phyloP scores from a whole-genome alignment of 2,888 invertebrate genomes.

The Cerastoderma edule region DNA sequence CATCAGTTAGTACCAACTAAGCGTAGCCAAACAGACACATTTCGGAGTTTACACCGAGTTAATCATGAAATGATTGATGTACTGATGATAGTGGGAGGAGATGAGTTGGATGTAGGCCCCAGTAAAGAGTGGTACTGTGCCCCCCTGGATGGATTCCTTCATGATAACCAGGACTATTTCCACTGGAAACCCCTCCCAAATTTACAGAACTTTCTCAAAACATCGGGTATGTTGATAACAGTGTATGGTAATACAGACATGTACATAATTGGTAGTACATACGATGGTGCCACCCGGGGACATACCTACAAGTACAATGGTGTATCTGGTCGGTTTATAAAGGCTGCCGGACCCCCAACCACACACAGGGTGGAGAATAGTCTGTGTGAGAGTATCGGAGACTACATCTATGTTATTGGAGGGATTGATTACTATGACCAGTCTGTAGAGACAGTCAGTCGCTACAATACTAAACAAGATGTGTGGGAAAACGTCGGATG shows the following conservation, averaged over 20 bases:
- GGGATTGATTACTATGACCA: conserved; percentile 4
- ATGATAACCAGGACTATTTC: neutral
- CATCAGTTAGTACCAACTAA: conserved; percentile 20
- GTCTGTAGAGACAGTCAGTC: conserved; percentile 16
- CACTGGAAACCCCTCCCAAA: neutral
- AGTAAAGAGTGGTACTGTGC: conserved; percentile 9
- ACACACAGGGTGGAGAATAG: conserved; percentile 9
- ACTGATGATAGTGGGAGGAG: conserved; percentile 15
- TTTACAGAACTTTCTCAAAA: conserved; percentile 7
- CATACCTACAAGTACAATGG: conserved; percentile 11
- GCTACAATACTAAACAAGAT: conserved; percentile 21
- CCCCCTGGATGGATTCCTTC: conserved; percentile 1
- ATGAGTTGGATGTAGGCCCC: neutral
- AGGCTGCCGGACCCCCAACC: neutral
- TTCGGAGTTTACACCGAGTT: conserved; percentile 12
- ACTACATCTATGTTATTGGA: conserved; percentile 17
- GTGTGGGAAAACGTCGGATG: conserved; percentile 22
- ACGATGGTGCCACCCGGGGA: neutral
- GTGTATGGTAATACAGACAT: conserved; percentile 17
- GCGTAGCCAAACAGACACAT: conserved; percentile 9
- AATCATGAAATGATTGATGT: conserved; percentile 19
- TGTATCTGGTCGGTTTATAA: neutral
- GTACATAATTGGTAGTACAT: conserved; percentile 12
- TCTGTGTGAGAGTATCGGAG: conserved; percentile 8
- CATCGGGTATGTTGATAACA: neutral